A percentile compares a stretch with the other conserved stretches of the same genome.
Evolutionary conservation across 2,113 vertebrate genomes (phyloP).

Genomic region (Ellobius talpinus): DNA sequence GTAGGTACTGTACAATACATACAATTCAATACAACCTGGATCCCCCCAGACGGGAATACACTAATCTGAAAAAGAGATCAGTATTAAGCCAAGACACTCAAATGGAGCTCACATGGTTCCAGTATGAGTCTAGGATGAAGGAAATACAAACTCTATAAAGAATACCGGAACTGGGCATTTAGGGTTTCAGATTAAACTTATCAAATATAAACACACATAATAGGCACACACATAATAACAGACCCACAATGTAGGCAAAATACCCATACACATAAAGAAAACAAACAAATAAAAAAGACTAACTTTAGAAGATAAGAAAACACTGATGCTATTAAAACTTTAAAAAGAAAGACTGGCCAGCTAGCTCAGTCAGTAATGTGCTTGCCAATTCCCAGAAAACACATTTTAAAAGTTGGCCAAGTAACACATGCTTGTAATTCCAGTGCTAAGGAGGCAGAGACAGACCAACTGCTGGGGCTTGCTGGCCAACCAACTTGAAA

Average conservation of each 20-base stretch:
- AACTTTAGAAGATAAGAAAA: conserved; percentile 47
- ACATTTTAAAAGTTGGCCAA: background rate
- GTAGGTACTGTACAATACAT: conserved; percentile 15
- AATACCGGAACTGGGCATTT: background rate
- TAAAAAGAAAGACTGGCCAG: background rate
- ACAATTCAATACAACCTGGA: conserved; percentile 48
- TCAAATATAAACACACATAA: conserved; percentile 8
- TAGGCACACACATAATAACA: background rate
- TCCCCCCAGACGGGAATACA: background rate
- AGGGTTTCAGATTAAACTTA: conserved; percentile 41
- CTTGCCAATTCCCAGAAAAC: background rate
- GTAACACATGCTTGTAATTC: too few relatives aligned
- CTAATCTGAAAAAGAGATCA: background rate
- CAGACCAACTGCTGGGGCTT: background rate
- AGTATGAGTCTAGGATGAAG: background rate
- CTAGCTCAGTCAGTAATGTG: background rate
- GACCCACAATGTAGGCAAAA: background rate
- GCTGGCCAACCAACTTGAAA: background rate
- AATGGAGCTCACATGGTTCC: background rate
- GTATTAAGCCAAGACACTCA: conserved; percentile 1
- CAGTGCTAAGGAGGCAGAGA: background rate
- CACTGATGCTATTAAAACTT: background rate
- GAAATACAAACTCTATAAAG: conserved; percentile 22
- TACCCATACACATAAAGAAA: background rate
- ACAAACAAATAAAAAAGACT: background rate